These are phyloP conservation scores for Holcopasites calliopsidis DNA, from an alignment of 1,140 invertebrate species.

Conservation along the genomic window DNA sequence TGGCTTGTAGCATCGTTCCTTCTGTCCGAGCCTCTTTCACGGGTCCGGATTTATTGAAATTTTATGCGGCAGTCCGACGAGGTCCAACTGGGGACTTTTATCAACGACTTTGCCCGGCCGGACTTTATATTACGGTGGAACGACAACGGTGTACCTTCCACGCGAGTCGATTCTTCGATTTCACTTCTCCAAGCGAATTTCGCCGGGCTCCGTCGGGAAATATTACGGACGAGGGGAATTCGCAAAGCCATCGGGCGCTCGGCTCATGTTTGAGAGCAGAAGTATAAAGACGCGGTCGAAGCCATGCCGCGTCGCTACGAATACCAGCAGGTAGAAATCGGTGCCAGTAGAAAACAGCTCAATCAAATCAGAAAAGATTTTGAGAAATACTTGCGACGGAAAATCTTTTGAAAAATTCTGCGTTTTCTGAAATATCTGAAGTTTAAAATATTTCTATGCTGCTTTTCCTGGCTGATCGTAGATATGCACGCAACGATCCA, in stretches of 20 bases:
- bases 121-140: slow-evolving; percentile 52
- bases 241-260: not conserved
- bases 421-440: too few relatives aligned
- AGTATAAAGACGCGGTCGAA: slow-evolving; percentile 11
- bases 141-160: not conserved
- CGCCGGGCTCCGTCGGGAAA: not conserved
- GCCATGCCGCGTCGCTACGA: too few relatives aligned
- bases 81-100: slow-evolving; percentile 63
- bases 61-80: slow-evolving; percentile 66
- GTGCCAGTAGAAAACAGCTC: too few relatives aligned
- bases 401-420: too few relatives aligned
- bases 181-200: slow-evolving; percentile 37
- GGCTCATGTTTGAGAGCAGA: slow-evolving; percentile 24
- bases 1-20: slow-evolving; percentile 60
- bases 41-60: slow-evolving; percentile 66
- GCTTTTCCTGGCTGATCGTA: too few relatives aligned
- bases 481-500: too few relatives aligned
- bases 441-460: too few relatives aligned
- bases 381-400: too few relatives aligned
- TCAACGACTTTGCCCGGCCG: slow-evolving; percentile 47
- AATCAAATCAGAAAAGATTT: too few relatives aligned
- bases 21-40: slow-evolving; percentile 32
- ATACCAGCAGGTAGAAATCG: too few relatives aligned
- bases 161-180: slow-evolving; percentile 34
- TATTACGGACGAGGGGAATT: slow-evolving; percentile 32